Conservation (phyloP, 2,113 vertebrate species). For the Himantopus leucocephalus region DNA sequence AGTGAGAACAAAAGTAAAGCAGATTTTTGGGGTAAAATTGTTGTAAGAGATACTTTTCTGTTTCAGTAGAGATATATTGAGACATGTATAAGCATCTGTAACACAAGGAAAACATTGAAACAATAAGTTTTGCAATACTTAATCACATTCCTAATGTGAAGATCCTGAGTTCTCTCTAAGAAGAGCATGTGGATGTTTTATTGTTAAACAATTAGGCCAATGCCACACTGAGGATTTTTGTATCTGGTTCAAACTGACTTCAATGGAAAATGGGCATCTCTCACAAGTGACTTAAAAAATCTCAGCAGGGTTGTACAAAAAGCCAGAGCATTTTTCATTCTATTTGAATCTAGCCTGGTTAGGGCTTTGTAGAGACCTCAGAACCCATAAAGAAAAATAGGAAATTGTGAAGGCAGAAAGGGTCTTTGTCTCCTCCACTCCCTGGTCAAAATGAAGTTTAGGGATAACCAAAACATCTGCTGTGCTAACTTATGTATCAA, state of each 20-base stretch:
- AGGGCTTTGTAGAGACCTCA: neutral
- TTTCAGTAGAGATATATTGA: neutral
- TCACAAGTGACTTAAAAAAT: neutral
- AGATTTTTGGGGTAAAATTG: neutral
- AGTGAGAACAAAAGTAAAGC: neutral
- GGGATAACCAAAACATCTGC: neutral
- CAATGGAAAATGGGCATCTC: neutral
- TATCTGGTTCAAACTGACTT: conserved; percentile 4
- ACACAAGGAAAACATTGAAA: neutral
- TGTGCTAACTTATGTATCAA: neutral
- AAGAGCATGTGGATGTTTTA: neutral
- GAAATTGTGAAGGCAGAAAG: neutral
- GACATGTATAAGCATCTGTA: neutral
- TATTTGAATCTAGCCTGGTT: neutral
- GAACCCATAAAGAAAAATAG: neutral
- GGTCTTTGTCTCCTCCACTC: neutral
- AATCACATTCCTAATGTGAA: neutral
- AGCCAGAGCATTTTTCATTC: neutral
- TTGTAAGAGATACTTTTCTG: neutral
- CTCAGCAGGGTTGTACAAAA: neutral
- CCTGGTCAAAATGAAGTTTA: neutral
- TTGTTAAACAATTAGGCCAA: conserved; percentile 10
- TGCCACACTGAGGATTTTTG: neutral
- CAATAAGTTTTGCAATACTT: neutral
- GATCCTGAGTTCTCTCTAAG: neutral